Evolutionary conservation across 1,140 invertebrate species (phyloP).

Genomic region (Drosophila pruinosa): DNA sequence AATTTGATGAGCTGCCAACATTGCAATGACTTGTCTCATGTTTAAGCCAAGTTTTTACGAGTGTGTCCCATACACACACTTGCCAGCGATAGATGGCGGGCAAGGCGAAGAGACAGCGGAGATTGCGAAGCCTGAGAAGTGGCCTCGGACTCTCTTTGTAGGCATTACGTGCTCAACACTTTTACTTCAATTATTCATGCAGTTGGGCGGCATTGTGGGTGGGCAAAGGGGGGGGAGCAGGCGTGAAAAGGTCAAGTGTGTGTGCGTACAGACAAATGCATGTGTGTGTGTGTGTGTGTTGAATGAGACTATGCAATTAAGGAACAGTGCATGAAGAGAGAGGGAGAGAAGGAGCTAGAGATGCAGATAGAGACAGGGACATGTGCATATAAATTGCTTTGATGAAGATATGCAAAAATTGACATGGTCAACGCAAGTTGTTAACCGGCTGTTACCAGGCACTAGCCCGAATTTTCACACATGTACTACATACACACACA

Average conservation of each 20-base stretch:
- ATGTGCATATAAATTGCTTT: constrained; percentile 50
- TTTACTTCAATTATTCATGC: constrained; percentile 51
- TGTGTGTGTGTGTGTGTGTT: neutral
- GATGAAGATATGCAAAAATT: constrained; percentile 45
- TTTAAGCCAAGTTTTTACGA: constrained; percentile 43
- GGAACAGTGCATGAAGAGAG: constrained; percentile 20
- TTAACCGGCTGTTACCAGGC: constrained; percentile 16
- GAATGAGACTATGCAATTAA: constrained; percentile 42
- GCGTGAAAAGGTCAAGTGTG: constrained; percentile 41
- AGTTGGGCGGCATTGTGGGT: neutral
- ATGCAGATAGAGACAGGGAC: neutral
- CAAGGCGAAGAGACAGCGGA: neutral
- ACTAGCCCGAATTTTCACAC: neutral
- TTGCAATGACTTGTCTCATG: constrained; percentile 34
- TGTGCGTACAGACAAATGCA: neutral
- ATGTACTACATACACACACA: neutral
- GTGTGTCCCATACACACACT: constrained; percentile 8
- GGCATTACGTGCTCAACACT: constrained; percentile 48
- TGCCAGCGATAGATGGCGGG: neutral
- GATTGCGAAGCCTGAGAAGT: constrained; percentile 4
- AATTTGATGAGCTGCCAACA: constrained; percentile 50
- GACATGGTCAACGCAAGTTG: constrained; percentile 35
- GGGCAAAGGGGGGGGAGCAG: neutral
- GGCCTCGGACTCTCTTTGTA: constrained; percentile 37
- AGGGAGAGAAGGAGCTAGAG: neutral